Evolutionary conservation across 2,113 vertebrate species (phyloP).

Genomic region (Larimichthys crocea): DNA sequence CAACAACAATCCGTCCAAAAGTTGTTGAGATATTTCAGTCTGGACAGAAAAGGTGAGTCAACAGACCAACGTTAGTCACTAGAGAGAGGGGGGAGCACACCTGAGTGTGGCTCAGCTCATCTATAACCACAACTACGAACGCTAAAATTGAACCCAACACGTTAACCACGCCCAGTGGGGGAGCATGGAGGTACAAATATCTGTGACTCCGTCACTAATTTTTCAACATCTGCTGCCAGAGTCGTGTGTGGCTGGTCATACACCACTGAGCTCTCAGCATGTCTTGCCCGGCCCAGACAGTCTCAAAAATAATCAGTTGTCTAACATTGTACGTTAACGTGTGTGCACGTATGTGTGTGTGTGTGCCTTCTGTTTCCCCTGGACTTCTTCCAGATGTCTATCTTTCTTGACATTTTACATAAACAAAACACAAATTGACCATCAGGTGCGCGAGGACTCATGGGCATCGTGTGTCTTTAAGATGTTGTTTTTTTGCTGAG

Average conservation of each 20-base stretch:
- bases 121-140: neutral
- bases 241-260: constrained; percentile 41
- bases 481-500: constrained; percentile 37
- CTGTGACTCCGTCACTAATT: neutral
- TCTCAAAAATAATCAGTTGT: constrained; percentile 67
- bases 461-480: constrained; percentile 21
- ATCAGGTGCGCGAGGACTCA: constrained; percentile 35
- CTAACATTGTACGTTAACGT: neutral
- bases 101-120: neutral
- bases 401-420: constrained; percentile 47
- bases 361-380: constrained; percentile 35
- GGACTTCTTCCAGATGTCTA: constrained; percentile 70
- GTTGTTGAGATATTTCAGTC: neutral
- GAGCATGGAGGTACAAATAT: constrained; percentile 11
- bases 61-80: neutral
- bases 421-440: constrained; percentile 33
- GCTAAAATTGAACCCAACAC: neutral
- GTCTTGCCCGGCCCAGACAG: constrained; percentile 48
- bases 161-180: neutral
- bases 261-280: constrained; percentile 49
- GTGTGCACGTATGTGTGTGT: constrained; percentile 19
- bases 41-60: too few species aligned
- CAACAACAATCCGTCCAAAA: neutral
- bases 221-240: constrained; percentile 53
- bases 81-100: too few species aligned